Base-by-base conservation (phyloP, 2,113 vertebrate genomes). In the Heteronetta atricapilla region DNA sequence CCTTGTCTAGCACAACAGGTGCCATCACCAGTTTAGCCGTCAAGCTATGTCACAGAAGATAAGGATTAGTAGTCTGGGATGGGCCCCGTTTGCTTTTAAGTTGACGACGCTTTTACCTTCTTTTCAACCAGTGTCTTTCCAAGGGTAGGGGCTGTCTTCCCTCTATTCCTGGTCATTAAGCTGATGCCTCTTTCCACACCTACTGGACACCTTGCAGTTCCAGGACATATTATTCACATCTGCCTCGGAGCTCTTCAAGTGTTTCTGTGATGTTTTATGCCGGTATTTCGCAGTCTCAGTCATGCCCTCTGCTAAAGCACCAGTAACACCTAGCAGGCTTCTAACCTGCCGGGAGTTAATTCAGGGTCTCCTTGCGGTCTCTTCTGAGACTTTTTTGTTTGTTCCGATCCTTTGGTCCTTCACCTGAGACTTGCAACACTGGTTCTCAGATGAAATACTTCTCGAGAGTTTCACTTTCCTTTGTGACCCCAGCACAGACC, bases 401-500 rank as follows among this genome's bases (percentile, higher is more conserved):
- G 26, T 85, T 92, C 66, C 82, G 64, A 48, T 55, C 36, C 31
- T 93, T 94, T 79, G 5, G 18, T 79, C 33, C 23, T 87, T 82
- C 72, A 20, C 42, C 33, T 90, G 69, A 34, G 44, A 64, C 46
- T 64, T 44, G 42, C 56, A 19, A 69, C 21, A 6, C 12, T 58
- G 34, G 11, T 66, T 91, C 62, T 87, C 52, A 48, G 56, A 26
- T 60, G 77, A 23, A 72, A 26, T 33, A 56, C 10, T 73, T 83
- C 64, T 92, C 69, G 75, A 1, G 31, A 82, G 80, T 95, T 97
- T 97, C 90, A 68, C 66, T 95, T 97, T 97, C 81, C 62, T 78
- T 89, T 92, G 66, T 72, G 81, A 64, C 83, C 88, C 44, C 77
- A 90, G 73, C 31, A 90, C 86, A 92, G 42, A 92, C 19, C 73